These are phyloP conservation scores for Melanotaenia parkinsoni DNA, from an alignment of 2,797 vertebrate genomes.

Conservation along the genomic window DNA sequence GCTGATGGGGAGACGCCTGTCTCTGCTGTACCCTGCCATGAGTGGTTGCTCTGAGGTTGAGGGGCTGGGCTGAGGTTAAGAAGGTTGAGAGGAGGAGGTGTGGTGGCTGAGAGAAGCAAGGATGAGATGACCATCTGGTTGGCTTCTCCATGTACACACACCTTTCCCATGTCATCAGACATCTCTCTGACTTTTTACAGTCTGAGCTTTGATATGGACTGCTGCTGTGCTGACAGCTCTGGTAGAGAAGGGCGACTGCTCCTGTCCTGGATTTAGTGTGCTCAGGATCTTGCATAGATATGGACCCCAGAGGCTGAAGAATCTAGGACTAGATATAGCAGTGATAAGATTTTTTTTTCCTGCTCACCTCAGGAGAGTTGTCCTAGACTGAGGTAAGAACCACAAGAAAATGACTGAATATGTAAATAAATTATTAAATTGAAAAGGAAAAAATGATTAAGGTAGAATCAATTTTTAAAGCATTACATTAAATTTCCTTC, in stretches of 20 bases:
- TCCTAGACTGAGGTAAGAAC: constrained; percentile 72
- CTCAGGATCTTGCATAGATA: constrained; percentile 60
- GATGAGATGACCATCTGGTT: constrained; percentile 82
- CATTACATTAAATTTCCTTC: constrained; percentile 5
- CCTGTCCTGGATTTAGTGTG: constrained; percentile 71
- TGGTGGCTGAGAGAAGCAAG: constrained; percentile 65
- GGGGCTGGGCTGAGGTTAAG: constrained; percentile 70
- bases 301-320: constrained; percentile 66
- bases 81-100: constrained; percentile 61
- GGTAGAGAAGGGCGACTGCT: constrained; percentile 55
- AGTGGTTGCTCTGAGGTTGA: constrained; percentile 73
- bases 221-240: constrained; percentile 70
- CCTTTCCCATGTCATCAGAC: constrained; percentile 63
- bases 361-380: constrained; percentile 47
- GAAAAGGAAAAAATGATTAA: background rate
- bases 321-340: constrained; percentile 60
- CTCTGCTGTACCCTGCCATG: constrained; percentile 44
- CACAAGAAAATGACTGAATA: constrained; percentile 32
- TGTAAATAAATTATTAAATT: constrained; percentile 19
- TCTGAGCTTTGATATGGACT: constrained; percentile 73
- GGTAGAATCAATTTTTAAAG: background rate
- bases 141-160: constrained; percentile 67
- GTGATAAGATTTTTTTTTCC: constrained; percentile 45
- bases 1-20: constrained; percentile 44
- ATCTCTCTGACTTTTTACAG: constrained; percentile 56